Evolutionary conservation across 2,888 invertebrate genomes (phyloP).

Genomic region (Tenthredo scrophulariae): DNA sequence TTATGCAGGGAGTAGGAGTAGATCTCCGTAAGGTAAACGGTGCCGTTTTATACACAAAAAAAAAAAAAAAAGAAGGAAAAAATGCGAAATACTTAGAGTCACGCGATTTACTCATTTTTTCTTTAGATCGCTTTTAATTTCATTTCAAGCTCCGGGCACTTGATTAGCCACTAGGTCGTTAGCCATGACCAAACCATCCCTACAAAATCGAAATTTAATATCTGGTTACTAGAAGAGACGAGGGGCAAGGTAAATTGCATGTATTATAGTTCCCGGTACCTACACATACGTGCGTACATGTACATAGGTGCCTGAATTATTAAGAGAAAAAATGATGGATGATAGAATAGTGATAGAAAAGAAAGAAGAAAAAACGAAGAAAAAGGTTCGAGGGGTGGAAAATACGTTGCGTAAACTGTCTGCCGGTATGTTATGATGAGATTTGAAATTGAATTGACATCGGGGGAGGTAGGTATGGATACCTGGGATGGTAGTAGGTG

Average conservation of each 20-base stretch:
- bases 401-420: conserved; percentile 36
- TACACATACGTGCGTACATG: background rate
- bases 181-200: background rate
- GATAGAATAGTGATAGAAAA: background rate
- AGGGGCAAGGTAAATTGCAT: background rate
- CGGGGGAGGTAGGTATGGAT: conserved; percentile 15
- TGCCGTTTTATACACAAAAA: conserved; percentile 9
- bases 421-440: conserved; percentile 32
- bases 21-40: background rate
- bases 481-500: background rate
- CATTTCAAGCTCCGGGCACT: background rate
- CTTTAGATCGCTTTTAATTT: background rate
- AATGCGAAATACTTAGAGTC: background rate
- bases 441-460: conserved; percentile 48
- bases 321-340: conserved; percentile 21
- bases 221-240: background rate
- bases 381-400: background rate
- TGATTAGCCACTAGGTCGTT: background rate
- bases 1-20: conserved; percentile 9
- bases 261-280: background rate
- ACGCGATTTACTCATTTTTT: conserved; percentile 4
- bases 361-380: no score
- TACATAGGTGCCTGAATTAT: background rate
- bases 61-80: background rate
- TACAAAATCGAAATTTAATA: background rate